Evolutionary conservation across 2,888 invertebrate species (phyloP).

Genomic region (Drosophila yooni): DNA sequence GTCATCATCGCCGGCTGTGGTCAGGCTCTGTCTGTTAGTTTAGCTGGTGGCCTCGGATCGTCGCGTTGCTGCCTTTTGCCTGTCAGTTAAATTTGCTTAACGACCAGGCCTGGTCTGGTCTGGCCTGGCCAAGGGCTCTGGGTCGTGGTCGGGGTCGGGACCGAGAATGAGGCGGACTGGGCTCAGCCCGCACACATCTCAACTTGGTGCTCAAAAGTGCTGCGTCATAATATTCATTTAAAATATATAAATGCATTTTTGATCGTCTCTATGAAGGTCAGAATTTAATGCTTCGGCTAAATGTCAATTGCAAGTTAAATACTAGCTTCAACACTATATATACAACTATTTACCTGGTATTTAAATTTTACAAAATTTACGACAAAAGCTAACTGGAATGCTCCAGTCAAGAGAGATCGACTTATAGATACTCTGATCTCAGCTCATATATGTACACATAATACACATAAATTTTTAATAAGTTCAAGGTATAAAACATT

Average conservation of each 20-base stretch:
- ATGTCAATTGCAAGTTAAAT: conserved; percentile 13
- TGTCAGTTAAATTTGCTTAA: conserved; percentile 57
- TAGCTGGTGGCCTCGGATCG: conserved; percentile 44
- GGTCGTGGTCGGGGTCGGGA: background rate
- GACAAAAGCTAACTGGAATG: background rate
- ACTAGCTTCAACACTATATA: too few species aligned
- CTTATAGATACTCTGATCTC: background rate
- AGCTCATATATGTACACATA: background rate
- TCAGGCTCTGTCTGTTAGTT: conserved; percentile 38
- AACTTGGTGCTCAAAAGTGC: conserved; percentile 23
- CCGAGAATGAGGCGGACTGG: conserved; percentile 11
- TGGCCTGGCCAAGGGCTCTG: background rate
- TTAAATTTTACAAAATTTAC: background rate
- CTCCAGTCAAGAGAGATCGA: background rate
- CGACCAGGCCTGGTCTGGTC: conserved; percentile 28
- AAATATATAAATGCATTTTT: conserved; percentile 42
- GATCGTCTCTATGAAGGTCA: conserved; percentile 20
- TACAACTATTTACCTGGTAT: background rate
- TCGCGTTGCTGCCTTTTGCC: conserved; percentile 34
- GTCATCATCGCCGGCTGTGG: conserved; percentile 30
- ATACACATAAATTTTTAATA: background rate
- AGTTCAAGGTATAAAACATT: background rate
- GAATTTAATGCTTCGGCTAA: conserved; percentile 6
- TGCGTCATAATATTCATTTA: conserved; percentile 51
- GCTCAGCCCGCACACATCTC: conserved; percentile 22